Percentiles rank a stretch among this genome's conserved stretches.
These are phyloP conservation scores for Pangasius macronema DNA, from an alignment of 2,797 vertebrate species.

Conservation along the genomic window DNA sequence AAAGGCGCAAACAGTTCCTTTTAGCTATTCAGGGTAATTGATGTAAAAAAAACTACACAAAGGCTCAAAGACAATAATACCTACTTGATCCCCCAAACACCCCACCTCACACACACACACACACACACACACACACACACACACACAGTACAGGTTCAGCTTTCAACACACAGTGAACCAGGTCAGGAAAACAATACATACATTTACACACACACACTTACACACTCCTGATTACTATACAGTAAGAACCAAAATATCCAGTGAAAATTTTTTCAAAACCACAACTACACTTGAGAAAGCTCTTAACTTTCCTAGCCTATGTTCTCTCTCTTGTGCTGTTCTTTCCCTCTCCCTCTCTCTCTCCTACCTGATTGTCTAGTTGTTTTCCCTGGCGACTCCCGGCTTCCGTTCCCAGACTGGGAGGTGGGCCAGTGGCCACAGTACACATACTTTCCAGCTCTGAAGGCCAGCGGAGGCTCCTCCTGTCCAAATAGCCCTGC, in stretches of 20 bases:
- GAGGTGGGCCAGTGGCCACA: slow-evolving; percentile 91
- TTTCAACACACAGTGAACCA: slow-evolving; percentile 36
- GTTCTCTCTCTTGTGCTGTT: slow-evolving; percentile 38
- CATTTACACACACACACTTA: slow-evolving; percentile 52
- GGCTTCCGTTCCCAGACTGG: slow-evolving; percentile 99
- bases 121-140: slow-evolving; percentile 37
- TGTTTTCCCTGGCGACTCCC: slow-evolving; percentile 97
- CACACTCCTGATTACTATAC: slow-evolving; percentile 61
- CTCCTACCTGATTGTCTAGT: slow-evolving; percentile 97
- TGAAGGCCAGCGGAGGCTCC: slow-evolving; percentile 92
- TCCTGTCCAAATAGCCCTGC: slow-evolving; percentile 90
- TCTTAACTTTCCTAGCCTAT: slow-evolving; percentile 44
- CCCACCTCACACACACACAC: neutral
- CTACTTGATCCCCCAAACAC: neutral
- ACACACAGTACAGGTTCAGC: slow-evolving; percentile 34
- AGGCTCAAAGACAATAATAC: neutral
- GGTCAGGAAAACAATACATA: slow-evolving; percentile 19
- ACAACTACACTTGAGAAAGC: slow-evolving; percentile 34
- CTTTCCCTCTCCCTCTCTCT: slow-evolving; percentile 40
- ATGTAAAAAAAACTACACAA: slow-evolving; percentile 1
- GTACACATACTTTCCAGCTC: slow-evolving; percentile 98
- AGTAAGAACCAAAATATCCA: slow-evolving; percentile 29
- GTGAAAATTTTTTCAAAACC: slow-evolving; percentile 40
- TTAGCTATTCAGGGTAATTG: neutral
- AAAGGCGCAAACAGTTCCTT: neutral